These are phyloP conservation scores for Galbula dea DNA, from an alignment of 2,113 vertebrate species.

Conservation along the genomic window DNA sequence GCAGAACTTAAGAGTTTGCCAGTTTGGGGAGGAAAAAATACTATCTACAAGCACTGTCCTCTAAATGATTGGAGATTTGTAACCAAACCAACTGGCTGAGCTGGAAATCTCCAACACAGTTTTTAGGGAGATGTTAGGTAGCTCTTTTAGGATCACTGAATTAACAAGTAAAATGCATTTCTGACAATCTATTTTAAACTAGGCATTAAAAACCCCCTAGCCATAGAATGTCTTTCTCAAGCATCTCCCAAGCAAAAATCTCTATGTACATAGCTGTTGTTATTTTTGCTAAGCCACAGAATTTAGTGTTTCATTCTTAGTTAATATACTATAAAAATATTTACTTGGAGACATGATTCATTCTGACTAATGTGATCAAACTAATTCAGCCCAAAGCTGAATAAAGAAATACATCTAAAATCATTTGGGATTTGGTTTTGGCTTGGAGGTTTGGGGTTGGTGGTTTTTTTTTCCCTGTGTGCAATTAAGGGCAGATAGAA, in stretches of 20 bases:
- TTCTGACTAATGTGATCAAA: neutral
- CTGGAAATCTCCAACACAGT: neutral
- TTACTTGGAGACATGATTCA: conserved; percentile 45
- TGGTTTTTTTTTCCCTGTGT: neutral
- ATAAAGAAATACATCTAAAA: neutral
- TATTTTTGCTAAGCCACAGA: conserved; percentile 20
- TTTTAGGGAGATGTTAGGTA: neutral
- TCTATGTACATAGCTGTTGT: neutral
- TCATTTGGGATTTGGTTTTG: neutral
- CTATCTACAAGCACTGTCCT: neutral
- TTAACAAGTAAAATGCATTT: neutral
- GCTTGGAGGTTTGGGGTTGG: neutral
- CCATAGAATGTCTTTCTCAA: neutral
- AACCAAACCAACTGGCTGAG: neutral
- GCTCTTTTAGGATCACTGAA: neutral
- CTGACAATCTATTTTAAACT: neutral
- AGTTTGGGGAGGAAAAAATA: neutral
- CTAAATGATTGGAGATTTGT: neutral
- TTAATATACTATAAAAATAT: conserved; percentile 19
- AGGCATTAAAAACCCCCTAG: accelerated
- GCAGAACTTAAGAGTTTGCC: neutral
- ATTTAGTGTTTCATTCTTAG: conserved; percentile 2
- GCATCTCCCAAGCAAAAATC: neutral
- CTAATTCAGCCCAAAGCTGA: conserved; percentile 5
- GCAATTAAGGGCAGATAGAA: neutral